Conservation (phyloP, 2,113 vertebrate genomes). For the Cavia aperea region DNA sequence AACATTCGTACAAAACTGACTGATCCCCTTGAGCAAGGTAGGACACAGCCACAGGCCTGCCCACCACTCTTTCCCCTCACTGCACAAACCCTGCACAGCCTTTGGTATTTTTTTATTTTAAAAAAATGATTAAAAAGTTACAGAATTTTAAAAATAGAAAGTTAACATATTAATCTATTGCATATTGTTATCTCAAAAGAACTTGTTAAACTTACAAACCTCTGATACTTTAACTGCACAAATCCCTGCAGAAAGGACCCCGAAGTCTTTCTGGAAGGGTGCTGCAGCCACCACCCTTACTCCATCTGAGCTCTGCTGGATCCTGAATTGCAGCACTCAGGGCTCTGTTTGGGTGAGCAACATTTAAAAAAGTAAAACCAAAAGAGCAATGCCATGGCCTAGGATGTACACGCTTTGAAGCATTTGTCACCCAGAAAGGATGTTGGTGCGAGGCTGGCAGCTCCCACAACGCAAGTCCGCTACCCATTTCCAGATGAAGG, state of each 20-base stretch:
- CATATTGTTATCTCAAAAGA: no score
- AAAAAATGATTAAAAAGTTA: no score
- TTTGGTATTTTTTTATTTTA: background rate
- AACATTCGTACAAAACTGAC: background rate
- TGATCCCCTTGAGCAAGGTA: background rate
- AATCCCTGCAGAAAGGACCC: background rate
- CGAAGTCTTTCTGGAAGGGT: background rate
- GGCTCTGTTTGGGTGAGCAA: conserved; percentile 5
- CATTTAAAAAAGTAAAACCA: background rate
- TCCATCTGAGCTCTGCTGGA: background rate
- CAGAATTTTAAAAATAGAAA: no score
- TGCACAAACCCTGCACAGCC: background rate
- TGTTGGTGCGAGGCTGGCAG: conserved; percentile 30
- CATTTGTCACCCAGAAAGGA: conserved; percentile 57
- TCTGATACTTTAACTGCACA: background rate
- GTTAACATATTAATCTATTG: no score
- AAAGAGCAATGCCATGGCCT: conserved; percentile 19
- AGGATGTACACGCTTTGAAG: conserved; percentile 48
- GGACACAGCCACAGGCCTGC: background rate
- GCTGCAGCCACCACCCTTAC: background rate
- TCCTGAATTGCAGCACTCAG: background rate
- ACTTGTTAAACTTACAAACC: no score
- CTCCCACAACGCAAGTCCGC: conserved; percentile 7
- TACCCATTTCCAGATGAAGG: conserved; percentile 39
- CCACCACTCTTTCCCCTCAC: background rate